Conservation (phyloP, 2,888 invertebrate genomes). For the Sclerodermus sp. region DNA sequence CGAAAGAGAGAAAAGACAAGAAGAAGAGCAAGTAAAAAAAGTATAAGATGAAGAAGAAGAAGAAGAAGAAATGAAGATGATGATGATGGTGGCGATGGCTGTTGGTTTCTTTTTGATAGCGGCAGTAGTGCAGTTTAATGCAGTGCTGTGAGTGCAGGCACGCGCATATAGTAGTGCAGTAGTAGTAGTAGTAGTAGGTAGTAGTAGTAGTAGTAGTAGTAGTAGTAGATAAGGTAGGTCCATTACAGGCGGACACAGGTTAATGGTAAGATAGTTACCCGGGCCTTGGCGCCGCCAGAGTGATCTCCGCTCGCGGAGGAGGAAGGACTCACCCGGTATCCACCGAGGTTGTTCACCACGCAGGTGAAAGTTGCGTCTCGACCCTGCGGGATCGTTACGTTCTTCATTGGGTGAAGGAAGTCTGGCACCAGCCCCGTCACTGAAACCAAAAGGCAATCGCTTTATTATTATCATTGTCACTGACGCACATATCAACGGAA, state of each 20-base stretch:
- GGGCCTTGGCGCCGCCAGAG: slow-evolving; percentile 52
- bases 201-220: not conserved
- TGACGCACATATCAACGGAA: no score
- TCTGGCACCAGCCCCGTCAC: slow-evolving; percentile 78
- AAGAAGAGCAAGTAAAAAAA: not conserved
- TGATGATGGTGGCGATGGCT: slow-evolving; percentile 22
- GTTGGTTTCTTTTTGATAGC: slow-evolving; percentile 40
- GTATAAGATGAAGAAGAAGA: slow-evolving; percentile 3
- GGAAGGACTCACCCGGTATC: slow-evolving; percentile 78
- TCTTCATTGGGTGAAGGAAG: slow-evolving; percentile 78
- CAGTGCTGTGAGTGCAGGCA: slow-evolving; percentile 51
- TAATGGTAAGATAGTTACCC: slow-evolving; percentile 55
- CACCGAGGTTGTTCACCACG: slow-evolving; percentile 81
- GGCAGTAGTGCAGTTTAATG: slow-evolving; percentile 46
- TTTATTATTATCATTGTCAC: no score
- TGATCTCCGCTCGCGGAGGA: slow-evolving; percentile 56
- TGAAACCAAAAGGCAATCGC: slow-evolving; percentile 45
- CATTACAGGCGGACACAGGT: slow-evolving; percentile 51
- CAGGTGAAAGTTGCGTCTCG: slow-evolving; percentile 83
- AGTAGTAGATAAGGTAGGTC: slow-evolving; percentile 28
- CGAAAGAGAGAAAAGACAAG: not conserved
- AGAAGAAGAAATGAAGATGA: not conserved
- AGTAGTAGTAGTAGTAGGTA: slow-evolving; percentile 7
- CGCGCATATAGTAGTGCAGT: slow-evolving; percentile 35
- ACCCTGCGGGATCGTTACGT: slow-evolving; percentile 81